phyloP scores from a whole-genome alignment of 2,797 vertebrate genomes.

The Zalophus californianus region DNA sequence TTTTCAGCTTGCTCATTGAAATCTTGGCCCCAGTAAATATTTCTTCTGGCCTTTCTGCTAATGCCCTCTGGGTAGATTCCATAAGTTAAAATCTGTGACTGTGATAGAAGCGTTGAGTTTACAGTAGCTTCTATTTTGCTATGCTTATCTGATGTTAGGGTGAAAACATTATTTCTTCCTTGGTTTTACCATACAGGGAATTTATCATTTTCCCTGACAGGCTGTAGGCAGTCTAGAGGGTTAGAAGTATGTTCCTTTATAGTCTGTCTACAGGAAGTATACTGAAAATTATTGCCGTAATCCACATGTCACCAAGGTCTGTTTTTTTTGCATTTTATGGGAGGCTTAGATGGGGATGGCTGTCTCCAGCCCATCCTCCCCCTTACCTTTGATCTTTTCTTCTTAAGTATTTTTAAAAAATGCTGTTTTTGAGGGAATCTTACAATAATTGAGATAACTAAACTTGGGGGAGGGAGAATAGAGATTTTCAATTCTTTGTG shows the following conservation, averaged over 20 bases:
- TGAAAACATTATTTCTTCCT: constrained; percentile 21
- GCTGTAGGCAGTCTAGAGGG: too few species aligned
- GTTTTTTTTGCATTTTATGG: not conserved
- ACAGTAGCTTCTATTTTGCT: not conserved
- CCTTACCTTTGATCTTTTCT: constrained; percentile 41
- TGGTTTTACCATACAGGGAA: not conserved
- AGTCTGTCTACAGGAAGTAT: not conserved
- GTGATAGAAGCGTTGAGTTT: not conserved
- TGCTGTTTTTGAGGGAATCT: constrained; percentile 14
- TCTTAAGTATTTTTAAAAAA: not conserved
- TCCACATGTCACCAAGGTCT: not conserved
- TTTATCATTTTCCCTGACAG: not conserved
- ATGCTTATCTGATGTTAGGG: not conserved
- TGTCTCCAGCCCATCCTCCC: not conserved
- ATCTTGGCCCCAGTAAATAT: not conserved
- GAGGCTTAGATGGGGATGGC: not conserved
- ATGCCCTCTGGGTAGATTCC: not conserved
- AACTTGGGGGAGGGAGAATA: not conserved
- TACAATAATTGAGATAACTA: not conserved
- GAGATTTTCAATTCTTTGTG: not conserved
- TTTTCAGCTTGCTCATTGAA: not conserved
- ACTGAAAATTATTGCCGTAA: not conserved
- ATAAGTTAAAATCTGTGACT: not conserved
- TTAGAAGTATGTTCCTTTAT: not conserved
- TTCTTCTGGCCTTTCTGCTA: not conserved